A percentile compares a stretch with the other conserved stretches of the same genome.
These are phyloP conservation scores for Steinernema carpocapsae DNA, from an alignment of 2,888 invertebrate species.

Conservation along the genomic window DNA sequence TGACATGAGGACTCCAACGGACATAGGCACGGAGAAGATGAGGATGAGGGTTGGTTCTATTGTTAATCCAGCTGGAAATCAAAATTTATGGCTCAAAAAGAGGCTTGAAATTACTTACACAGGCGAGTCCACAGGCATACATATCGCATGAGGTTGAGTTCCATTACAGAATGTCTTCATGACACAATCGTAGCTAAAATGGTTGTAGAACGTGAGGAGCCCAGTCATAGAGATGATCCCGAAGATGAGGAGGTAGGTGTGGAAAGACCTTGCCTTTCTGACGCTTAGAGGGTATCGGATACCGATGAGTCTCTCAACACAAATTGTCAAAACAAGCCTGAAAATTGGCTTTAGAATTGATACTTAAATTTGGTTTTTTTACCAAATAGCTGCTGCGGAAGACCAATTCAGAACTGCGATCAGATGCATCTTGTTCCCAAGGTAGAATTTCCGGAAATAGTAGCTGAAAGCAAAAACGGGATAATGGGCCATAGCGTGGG, in stretches of 20 bases:
- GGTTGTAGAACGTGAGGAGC: constrained; percentile 61
- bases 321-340: constrained; percentile 63
- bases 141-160: constrained; percentile 58
- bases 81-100: background rate
- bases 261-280: constrained; percentile 41
- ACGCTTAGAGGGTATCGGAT: constrained; percentile 63
- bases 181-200: constrained; percentile 58
- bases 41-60: constrained; percentile 54
- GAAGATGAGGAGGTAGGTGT: constrained; percentile 47
- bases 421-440: constrained; percentile 60
- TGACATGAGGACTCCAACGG: constrained; percentile 53
- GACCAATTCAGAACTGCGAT: constrained; percentile 65
- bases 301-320: constrained; percentile 62
- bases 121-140: constrained; percentile 51
- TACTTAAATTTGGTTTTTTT: constrained; percentile 17
- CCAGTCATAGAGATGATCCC: constrained; percentile 57
- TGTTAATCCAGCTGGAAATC: constrained; percentile 59
- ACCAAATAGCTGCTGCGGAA: constrained; percentile 65
- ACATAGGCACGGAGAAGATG: constrained; percentile 52
- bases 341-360: constrained; percentile 36
- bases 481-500: constrained; percentile 65
- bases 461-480: constrained; percentile 55
- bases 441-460: constrained; percentile 60
- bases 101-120: constrained; percentile 45
- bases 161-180: constrained; percentile 60